These are phyloP conservation scores for Brachypterus glaber DNA, from an alignment of 2,888 invertebrate species.

Conservation along the genomic window DNA sequence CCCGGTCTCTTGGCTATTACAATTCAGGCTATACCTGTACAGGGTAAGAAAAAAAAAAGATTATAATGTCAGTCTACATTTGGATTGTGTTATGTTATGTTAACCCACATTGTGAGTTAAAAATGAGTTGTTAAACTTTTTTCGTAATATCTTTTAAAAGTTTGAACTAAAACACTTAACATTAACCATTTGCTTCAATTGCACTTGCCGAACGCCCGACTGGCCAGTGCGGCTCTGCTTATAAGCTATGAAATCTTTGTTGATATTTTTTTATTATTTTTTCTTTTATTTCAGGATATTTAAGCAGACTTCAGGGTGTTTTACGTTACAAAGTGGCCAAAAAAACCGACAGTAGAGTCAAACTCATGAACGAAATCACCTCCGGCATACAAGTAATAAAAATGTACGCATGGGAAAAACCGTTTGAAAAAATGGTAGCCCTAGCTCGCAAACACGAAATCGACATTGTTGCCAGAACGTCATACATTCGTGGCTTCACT, in stretches of 20 bases:
- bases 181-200: no score
- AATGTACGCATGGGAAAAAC: conserved; percentile 71
- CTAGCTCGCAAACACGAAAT: conserved; percentile 58
- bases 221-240: background rate
- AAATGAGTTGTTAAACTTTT: no score
- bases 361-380: conserved; percentile 66
- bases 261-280: conserved; percentile 1
- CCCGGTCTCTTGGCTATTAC: conserved; percentile 52
- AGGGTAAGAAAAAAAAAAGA: conserved; percentile 36
- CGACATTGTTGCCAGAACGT: conserved; percentile 53
- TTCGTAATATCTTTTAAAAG: no score
- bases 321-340: conserved; percentile 42
- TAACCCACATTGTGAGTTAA: no score
- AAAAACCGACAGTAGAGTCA: conserved; percentile 56
- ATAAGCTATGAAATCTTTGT: background rate
- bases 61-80: background rate
- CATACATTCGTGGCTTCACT: conserved; percentile 58
- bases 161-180: no score
- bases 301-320: conserved; percentile 41
- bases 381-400: conserved; percentile 66
- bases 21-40: conserved; percentile 44
- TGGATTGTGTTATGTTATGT: background rate
- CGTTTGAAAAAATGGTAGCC: conserved; percentile 55
- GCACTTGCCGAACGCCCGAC: no score
- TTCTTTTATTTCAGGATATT: conserved; percentile 38